Percentiles rank a stretch among this genome's conserved stretches.
Evolutionary conservation across 2,797 vertebrate species (phyloP).

Genomic region (Chrysocyon brachyurus): DNA sequence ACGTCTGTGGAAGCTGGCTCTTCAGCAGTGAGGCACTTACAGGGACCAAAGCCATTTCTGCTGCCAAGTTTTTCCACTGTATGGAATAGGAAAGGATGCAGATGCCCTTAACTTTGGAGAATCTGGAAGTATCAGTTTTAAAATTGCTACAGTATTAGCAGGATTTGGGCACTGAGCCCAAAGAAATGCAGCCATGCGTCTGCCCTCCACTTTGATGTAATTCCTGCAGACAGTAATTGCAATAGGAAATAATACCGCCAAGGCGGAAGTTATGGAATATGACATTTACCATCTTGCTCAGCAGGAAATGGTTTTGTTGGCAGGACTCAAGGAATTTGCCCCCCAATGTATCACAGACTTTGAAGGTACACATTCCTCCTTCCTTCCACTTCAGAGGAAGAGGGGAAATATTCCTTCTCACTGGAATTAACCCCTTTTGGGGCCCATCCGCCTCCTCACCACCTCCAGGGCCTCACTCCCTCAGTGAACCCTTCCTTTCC

Average conservation of each 20-base stretch:
- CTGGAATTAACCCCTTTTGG: neutral
- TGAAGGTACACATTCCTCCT: neutral
- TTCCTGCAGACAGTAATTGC: constrained; percentile 42
- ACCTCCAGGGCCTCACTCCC: neutral
- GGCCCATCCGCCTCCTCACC: neutral
- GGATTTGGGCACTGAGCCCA: constrained; percentile 11
- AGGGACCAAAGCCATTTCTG: neutral
- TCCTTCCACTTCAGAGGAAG: neutral
- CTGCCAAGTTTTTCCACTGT: constrained; percentile 28
- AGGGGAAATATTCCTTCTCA: neutral
- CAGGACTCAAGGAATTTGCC: neutral
- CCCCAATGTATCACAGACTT: neutral
- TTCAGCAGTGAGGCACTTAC: constrained; percentile 38
- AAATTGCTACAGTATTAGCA: neutral
- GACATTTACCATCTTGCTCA: constrained; percentile 5
- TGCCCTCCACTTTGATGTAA: neutral
- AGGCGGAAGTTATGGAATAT: neutral
- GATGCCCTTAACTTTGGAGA: neutral
- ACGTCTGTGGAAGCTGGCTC: neutral
- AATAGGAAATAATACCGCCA: neutral
- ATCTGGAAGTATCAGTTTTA: neutral
- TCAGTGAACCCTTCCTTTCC: neutral
- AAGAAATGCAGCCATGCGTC: neutral
- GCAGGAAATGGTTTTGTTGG: constrained; percentile 24
- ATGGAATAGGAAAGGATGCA: neutral